phyloP scores from a whole-genome alignment of 2,888 invertebrate species.

The Drosophila histrio region DNA sequence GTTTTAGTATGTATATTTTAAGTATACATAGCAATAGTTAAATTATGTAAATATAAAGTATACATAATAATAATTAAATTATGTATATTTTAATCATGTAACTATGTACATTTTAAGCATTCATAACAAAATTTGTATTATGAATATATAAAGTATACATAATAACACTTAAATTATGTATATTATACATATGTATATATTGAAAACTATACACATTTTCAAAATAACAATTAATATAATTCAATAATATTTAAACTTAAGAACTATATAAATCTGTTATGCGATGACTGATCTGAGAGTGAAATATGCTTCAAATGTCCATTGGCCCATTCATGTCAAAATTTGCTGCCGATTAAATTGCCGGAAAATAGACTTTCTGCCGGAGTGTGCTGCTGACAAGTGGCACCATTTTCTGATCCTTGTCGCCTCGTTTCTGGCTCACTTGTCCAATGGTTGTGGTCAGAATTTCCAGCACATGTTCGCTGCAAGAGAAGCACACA shows the following conservation, averaged over 20 bases:
- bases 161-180: too few species aligned
- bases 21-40: too few species aligned
- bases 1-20: not conserved
- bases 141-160: too few species aligned
- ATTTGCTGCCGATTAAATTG: not conserved
- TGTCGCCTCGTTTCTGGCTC: constrained; percentile 63
- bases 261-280: not conserved
- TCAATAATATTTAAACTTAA: too few species aligned
- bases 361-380: constrained; percentile 77
- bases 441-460: constrained; percentile 69
- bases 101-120: not conserved
- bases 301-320: not conserved
- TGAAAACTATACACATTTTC: not conserved
- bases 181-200: too few species aligned
- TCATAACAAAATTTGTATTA: too few species aligned
- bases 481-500: constrained; percentile 47
- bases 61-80: too few species aligned
- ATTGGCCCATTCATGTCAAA: too few species aligned
- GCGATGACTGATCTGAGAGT: not conserved
- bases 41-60: too few species aligned
- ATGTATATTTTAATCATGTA: too few species aligned
- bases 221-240: too few species aligned
- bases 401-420: constrained; percentile 78
- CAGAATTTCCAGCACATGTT: constrained; percentile 80
- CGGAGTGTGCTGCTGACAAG: constrained; percentile 63